Evolutionary conservation across 2,888 invertebrate genomes (phyloP).

Genomic region (Amorpha juglandis): DNA sequence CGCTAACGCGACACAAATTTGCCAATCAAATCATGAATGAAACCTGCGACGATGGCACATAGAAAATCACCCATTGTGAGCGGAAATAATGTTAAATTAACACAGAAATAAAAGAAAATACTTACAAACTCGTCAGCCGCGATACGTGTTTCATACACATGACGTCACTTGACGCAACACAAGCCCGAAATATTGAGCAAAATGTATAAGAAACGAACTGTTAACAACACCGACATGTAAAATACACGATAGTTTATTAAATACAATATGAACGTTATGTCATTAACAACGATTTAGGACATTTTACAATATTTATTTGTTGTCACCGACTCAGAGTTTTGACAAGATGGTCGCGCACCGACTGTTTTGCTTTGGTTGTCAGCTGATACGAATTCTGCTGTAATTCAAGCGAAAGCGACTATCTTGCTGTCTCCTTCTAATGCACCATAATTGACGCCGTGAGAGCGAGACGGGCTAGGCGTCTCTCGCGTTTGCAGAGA

Average conservation of each 20-base stretch:
- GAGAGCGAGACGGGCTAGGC: slow-evolving; percentile 56
- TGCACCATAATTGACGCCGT: slow-evolving; percentile 26
- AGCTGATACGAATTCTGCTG: slow-evolving; percentile 82
- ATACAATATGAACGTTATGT: slow-evolving; percentile 73
- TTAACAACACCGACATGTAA: slow-evolving; percentile 73
- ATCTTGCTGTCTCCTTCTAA: slow-evolving; percentile 51
- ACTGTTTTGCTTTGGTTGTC: slow-evolving; percentile 86
- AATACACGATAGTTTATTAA: slow-evolving; percentile 74
- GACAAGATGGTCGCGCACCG: slow-evolving; percentile 86
- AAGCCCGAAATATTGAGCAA: slow-evolving; percentile 81
- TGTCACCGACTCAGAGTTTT: slow-evolving; percentile 82
- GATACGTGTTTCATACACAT: slow-evolving; percentile 84
- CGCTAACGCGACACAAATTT: slow-evolving; percentile 51
- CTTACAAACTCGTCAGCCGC: slow-evolving; percentile 81
- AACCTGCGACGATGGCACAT: slow-evolving; percentile 57
- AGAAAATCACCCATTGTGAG: slow-evolving; percentile 56
- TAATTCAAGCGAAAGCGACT: slow-evolving; percentile 58
- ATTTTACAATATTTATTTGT: slow-evolving; percentile 84
- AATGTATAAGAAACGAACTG: slow-evolving; percentile 71
- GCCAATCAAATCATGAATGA: slow-evolving; percentile 73
- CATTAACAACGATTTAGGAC: slow-evolving; percentile 78
- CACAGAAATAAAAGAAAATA: slow-evolving; percentile 80
- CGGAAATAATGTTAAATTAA: slow-evolving; percentile 64
- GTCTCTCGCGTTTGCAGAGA: slow-evolving; percentile 59
- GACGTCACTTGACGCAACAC: slow-evolving; percentile 84